A percentile compares a stretch with the other conserved stretches of the same genome.
These are phyloP conservation scores for Drosophila melanica DNA, from an alignment of 1,140 invertebrate species.

Conservation along the genomic window DNA sequence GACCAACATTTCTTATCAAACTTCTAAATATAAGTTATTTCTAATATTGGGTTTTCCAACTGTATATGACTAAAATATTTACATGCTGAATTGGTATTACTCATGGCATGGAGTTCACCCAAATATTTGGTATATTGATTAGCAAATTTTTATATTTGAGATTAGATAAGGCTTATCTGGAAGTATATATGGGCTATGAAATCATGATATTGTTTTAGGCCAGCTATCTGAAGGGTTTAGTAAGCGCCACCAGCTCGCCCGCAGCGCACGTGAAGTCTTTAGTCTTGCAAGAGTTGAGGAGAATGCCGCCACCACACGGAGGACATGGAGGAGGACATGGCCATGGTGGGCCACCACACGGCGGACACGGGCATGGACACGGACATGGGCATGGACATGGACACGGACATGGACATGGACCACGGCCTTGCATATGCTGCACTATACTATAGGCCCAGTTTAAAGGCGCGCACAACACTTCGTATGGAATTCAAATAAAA, in stretches of 20 bases:
- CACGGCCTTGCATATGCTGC: slow-evolving; percentile 53
- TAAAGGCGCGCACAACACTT: background rate
- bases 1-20: background rate
- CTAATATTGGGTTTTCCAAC: background rate
- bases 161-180: slow-evolving; percentile 38
- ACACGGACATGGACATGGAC: slow-evolving; percentile 58
- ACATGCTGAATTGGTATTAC: slow-evolving; percentile 16
- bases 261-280: slow-evolving; percentile 3
- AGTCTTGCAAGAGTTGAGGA: background rate
- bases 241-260: slow-evolving; percentile 7
- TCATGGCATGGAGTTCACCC: slow-evolving; percentile 22
- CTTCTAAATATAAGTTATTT: background rate
- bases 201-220: background rate
- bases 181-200: slow-evolving; percentile 11
- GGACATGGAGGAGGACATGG: slow-evolving; percentile 20
- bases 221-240: slow-evolving; percentile 19
- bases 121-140: slow-evolving; percentile 33
- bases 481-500: slow-evolving; percentile 37
- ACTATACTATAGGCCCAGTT: slow-evolving; percentile 50
- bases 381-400: slow-evolving; percentile 33
- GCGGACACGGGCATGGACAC: slow-evolving; percentile 48
- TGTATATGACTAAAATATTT: slow-evolving; percentile 24
- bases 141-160: slow-evolving; percentile 10
- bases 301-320: slow-evolving; percentile 28
- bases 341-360: slow-evolving; percentile 38